Percentiles rank a stretch among this genome's conserved stretches.
These are phyloP conservation scores for Caenorhabditis plicata DNA, from an alignment of 2,888 invertebrate genomes.

Conservation along the genomic window DNA sequence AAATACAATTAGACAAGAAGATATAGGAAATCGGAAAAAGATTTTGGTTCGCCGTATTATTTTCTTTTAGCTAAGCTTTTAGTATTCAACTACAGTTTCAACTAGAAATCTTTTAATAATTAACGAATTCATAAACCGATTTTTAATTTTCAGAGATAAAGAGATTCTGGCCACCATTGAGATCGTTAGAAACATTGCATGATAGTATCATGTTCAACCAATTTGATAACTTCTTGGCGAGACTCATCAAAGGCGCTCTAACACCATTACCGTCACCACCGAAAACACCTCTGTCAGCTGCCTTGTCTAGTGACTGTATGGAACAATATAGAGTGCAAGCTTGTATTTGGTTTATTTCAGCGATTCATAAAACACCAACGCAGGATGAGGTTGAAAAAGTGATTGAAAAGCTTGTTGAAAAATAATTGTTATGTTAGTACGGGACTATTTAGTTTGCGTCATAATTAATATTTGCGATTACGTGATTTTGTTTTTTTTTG, in stretches of 20 bases:
- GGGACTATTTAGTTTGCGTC: neutral
- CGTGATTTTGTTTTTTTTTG: neutral
- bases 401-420: constrained; percentile 13
- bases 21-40: too few relatives aligned
- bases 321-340: too few relatives aligned
- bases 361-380: constrained; percentile 23
- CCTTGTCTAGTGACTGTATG: constrained; percentile 19
- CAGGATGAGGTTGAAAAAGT: constrained; percentile 27
- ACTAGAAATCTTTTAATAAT: too few relatives aligned
- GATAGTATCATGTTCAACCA: constrained; percentile 69
- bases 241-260: constrained; percentile 30
- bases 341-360: too few relatives aligned
- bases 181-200: constrained; percentile 94
- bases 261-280: constrained; percentile 43
- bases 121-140: neutral
- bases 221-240: constrained; percentile 40
- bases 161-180: constrained; percentile 83
- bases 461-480: neutral
- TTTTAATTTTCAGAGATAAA: constrained; percentile 53
- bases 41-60: too few relatives aligned
- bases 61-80: neutral
- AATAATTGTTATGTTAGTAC: constrained; percentile 2
- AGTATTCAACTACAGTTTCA: too few relatives aligned
- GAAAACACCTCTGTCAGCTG: constrained; percentile 37
- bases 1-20: too few relatives aligned